Evolutionary conservation across 2,113 vertebrate species (phyloP).

Genomic region (Polypterus senegalus): DNA sequence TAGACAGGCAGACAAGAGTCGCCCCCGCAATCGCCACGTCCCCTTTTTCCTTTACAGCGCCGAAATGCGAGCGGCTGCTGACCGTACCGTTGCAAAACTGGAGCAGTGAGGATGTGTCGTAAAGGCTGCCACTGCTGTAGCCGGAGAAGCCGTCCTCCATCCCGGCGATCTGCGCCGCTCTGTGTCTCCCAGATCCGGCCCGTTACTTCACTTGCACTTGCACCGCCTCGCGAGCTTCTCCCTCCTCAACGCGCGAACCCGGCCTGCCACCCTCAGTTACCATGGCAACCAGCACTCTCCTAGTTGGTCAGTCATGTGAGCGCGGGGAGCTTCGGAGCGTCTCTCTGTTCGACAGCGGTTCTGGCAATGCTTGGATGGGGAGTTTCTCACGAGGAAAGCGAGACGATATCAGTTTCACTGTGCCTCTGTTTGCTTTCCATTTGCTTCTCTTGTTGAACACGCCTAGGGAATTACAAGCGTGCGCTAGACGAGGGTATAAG

Average conservation of each 20-base stretch:
- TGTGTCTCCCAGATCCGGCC: slow-evolving; percentile 18
- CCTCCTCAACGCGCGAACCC: slow-evolving; percentile 21
- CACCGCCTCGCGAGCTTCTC: slow-evolving; percentile 24
- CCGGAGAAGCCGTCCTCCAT: slow-evolving; percentile 92
- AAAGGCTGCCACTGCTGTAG: slow-evolving; percentile 77
- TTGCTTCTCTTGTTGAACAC: too few relatives aligned
- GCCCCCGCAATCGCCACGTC: too few relatives aligned
- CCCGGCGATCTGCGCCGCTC: slow-evolving; percentile 39
- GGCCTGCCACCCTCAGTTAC: slow-evolving; percentile 75
- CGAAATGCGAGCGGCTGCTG: slow-evolving; percentile 4
- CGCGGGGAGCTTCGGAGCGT: slow-evolving; percentile 11
- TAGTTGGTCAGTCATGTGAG: slow-evolving; percentile 44
- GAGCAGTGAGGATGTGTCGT: slow-evolving; percentile 91
- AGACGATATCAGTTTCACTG: too few relatives aligned
- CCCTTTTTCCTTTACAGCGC: too few relatives aligned
- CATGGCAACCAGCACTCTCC: slow-evolving; percentile 77
- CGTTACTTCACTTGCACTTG: slow-evolving; percentile 23
- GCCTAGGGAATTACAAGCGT: too few relatives aligned
- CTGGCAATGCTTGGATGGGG: too few relatives aligned
- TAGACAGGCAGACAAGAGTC: too few relatives aligned
- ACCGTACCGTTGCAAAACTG: slow-evolving; percentile 87
- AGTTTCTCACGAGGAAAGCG: too few relatives aligned
- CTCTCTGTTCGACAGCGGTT: too few relatives aligned
- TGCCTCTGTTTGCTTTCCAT: too few relatives aligned
- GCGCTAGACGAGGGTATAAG: too few relatives aligned